Base-by-base conservation (phyloP, 2,797 vertebrate genomes). In the Acanthopagrus latus region DNA sequence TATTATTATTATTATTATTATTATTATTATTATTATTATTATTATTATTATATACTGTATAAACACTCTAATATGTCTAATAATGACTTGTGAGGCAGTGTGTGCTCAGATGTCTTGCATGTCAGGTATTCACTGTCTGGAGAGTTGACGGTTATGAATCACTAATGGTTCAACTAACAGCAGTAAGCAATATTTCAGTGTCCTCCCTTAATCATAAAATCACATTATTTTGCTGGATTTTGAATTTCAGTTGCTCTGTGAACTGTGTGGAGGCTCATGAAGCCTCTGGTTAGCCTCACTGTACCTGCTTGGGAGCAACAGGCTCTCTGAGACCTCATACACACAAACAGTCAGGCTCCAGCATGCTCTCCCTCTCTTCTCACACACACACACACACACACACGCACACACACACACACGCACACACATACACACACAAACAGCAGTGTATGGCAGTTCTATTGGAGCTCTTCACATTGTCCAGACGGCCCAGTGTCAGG, bases 401-500 rank as follows among this genome's bases (percentile, higher is more conserved):
- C 55, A 60, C 62, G 50, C 62, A 54, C 60, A 60, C 76, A 46
- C 25, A 56, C 66, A 47, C 72, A 57, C 75, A 44, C 78, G 50
- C 56, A 65, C 69, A 44, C 72, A 62, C 77, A 43, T 78, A 65
- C 74, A 79, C 72, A 80, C 66, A 85, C 74, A 84, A 48, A 82
- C 73, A 82, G 78, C 64, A 71, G 67, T 78, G 89, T 65, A 78
- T 91, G 90, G 92, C 94, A 90, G 91, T 88, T 95, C 93, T 92
- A 94, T 95, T 90, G 93, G 88, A 84, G 80, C 84, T 89, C 94
- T 92, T 95, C 98, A 99, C 96, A 98, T 97, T 98, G 96, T 97
- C 97, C 98, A 99, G 98, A 97, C 96, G 91, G 94, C 96, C 94
- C 93, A 90, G 91, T 97, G 97, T 97, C 97, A 97, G 95, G 90